A percentile compares a stretch with the other conserved stretches of the same genome.
Evolutionary conservation across 1,140 invertebrate genomes (phyloP).

Genomic region (Parapsyche elsis): DNA sequence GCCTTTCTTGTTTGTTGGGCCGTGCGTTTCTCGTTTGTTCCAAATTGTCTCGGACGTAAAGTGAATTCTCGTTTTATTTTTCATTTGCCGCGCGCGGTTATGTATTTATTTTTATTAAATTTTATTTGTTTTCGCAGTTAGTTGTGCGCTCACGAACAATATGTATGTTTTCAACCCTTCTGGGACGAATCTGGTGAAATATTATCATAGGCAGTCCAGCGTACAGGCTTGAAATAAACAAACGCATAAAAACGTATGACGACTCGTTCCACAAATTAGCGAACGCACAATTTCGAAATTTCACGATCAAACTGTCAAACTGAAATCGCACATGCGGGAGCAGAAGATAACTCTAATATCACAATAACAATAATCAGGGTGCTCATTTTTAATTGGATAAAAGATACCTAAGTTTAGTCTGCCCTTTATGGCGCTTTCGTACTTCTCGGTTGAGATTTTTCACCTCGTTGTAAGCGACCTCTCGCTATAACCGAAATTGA

Average conservation of each 20-base stretch:
- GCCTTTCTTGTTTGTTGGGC: neutral
- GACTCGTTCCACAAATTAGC: slow-evolving; percentile 7
- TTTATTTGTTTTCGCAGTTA: slow-evolving; percentile 2
- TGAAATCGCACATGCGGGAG: too few species aligned
- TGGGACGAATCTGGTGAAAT: neutral
- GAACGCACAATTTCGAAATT: neutral
- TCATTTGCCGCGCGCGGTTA: neutral
- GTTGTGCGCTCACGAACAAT: neutral
- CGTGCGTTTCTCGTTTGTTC: neutral
- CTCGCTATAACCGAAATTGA: too few species aligned
- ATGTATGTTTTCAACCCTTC: too few species aligned
- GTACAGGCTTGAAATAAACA: neutral
- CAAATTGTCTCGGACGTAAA: neutral
- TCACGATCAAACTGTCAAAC: too few species aligned
- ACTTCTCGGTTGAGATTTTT: too few species aligned
- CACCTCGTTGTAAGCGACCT: too few species aligned
- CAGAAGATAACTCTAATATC: too few species aligned
- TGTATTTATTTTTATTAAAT: neutral
- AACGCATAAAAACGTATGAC: neutral
- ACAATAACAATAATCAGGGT: too few species aligned
- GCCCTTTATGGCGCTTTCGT: too few species aligned
- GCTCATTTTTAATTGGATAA: too few species aligned
- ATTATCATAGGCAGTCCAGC: neutral
- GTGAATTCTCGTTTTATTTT: slow-evolving; percentile 19
- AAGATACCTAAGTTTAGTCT: too few species aligned